Evolutionary conservation across 2,888 invertebrate species (phyloP), one percentile per base, ranked within the genome.

Genomic region (Phortica okadai): DNA sequence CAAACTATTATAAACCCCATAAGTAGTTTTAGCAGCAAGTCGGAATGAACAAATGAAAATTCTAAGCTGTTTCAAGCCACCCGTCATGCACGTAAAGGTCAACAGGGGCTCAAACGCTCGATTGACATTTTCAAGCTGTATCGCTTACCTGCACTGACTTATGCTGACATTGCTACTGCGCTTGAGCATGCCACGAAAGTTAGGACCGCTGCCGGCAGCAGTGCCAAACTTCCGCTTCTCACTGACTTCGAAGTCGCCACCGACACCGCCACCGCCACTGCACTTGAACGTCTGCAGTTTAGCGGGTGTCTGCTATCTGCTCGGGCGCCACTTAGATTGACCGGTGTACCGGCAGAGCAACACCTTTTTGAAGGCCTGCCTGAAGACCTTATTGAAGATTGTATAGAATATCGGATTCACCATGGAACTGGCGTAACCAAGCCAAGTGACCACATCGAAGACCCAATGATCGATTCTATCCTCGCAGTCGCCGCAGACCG

Each of bases 371-470:
- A 97, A 97, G 0, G 97, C 97, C 89, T 97, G 96, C 62, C 98
- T 93, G 92, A 98, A 98, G 77, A 97, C 96, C 90, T 97, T 97
- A 92, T 98, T 98, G 92, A 98, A 98, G 87, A 98, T 97, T 41
- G 98, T 98, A 91, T 98, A 98, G 92, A 98, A 98, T 87, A 98
- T 96, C 0, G 98, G 98, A 92, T 98, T 98, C 50, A 98, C 97
- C 95, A 97, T 97, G 14, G 97, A 97, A 89, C 97, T 97, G 75
- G 97, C 96, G 90, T 98, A 98, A 25, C 98, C 98, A 79, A 98
- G 92, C 98, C 98, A 98, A 69, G 97, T 94, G 76, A 96, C 97
- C 79, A 96, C 93, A 89, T 97, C 97, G 87, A 96, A 95, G 66
- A 97, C 95, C 93, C 96, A 95, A 81, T 93, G 94, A 74, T 96